Evolutionary conservation across 1,140 invertebrate genomes (phyloP), one percentile per base, ranked within the genome.

Genomic region (Eupeodes corollae): DNA sequence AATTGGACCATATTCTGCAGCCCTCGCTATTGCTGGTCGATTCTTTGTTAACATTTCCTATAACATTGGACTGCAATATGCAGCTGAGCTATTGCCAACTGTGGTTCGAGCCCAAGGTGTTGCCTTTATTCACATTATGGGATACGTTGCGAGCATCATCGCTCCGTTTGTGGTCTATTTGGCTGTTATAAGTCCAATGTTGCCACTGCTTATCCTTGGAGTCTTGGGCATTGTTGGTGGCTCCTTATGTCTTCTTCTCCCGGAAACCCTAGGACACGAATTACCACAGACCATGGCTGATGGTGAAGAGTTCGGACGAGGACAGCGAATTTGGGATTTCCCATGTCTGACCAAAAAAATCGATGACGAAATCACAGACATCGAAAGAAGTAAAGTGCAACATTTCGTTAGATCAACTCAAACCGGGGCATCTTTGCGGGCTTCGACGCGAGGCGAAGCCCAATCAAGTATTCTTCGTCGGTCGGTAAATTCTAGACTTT

Each of bases 51-150:
- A 90, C 54, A 87, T 89, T 30, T 85, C 86, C 0, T 91, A 90
- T 63, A 91, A 91, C 61, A 91, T 91, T 44, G 87, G 87, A 0
- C 74, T 92, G 0, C 88, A 91, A 57, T 91, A 89, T 68, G 87
- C 86, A 0, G 86, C 88, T 1, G 88, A 92, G 63, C 66, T 92
- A 0, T 62, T 92, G 11, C 88, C 89, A 1, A 91, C 89, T 0
- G 88, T 90, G 1, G 84, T 91, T 0, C 64, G 88, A 38, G 87
- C 85, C 0, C 86, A 90, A 66, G 87, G 87, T 0, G 78, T 91
- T 0, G 82, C 86, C 13, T 68, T 88, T 0, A 88, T 90, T 44
- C 87, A 90, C 55, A 89, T 90, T 38, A 83, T 85, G 72, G 88
- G 88, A 26, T 90, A 88, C 55, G 79, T 88, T 0, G 84, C 85